Base-by-base conservation (phyloP, 2,888 invertebrate genomes). In the Archaeoteleia sp. region DNA sequence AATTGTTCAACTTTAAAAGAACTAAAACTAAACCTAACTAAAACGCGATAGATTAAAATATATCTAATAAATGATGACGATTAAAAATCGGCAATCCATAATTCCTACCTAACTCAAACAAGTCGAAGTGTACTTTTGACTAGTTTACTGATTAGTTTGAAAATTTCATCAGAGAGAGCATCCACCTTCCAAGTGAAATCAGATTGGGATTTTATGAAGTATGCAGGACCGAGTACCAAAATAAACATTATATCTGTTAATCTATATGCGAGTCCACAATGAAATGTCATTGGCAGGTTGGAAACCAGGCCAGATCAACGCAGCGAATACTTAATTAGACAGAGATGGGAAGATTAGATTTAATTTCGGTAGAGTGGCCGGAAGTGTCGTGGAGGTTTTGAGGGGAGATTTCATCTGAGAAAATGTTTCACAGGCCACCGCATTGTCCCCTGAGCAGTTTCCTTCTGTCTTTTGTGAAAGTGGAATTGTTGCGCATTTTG, bases 341-440 rank as follows among this genome's bases (percentile, higher is more conserved):
- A 27, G 53, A 53, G 53, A 54, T 54, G 17, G 40, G 17, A 6
- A 46, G 61, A 61, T 61, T 54, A 61, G 61, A 61, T 53, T 49
- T 46, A 61, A 61, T 61, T 61, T 61, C 29, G 46, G 53, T 61
- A 46, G 53, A 61, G 53, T 46, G 27, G 14, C 25, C 53, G 53
- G 37, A 40, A 61, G 61, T 34, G 45, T 45, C 39, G 3, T n/a
- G 32, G 14, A 32, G 12, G 46, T 13, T 6, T 29, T 15, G n/a
- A 51, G 51, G 46, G 46, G 46, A 57, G 53, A 58, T 53, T 53
- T 57, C 57, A 65, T 65, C 46, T 51, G 53, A 35, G 65, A 46
- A 65, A 65, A 65, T 53, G 65, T 53, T 53, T 65, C 51, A 58
- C 58, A 54, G 29, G 48, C 35, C 42, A 13, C 40, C 20, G 39